A percentile compares a stretch with the other conserved stretches of the same genome.
These are phyloP conservation scores for Fopius arisanus DNA, from an alignment of 1,140 invertebrate genomes.

Conservation along the genomic window DNA sequence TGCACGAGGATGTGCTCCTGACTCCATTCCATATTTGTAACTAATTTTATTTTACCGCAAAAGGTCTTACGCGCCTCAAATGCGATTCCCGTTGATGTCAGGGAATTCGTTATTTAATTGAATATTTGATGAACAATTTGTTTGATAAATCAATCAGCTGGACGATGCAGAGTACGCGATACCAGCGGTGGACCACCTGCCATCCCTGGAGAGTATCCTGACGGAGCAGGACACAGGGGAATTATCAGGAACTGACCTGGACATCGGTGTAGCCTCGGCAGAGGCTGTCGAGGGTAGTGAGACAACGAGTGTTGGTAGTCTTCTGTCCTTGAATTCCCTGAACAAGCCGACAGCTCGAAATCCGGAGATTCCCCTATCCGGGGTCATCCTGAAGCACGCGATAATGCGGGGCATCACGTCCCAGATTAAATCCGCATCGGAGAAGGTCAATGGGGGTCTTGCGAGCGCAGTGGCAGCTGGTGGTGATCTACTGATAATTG, in stretches of 20 bases:
- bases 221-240: slow-evolving; percentile 76
- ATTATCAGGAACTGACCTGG: slow-evolving; percentile 69
- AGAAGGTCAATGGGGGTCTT: slow-evolving; percentile 87
- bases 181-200: slow-evolving; percentile 77
- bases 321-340: slow-evolving; percentile 58
- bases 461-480: slow-evolving; percentile 84
- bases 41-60: no score
- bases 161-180: slow-evolving; percentile 87
- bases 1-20: no score
- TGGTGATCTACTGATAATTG: slow-evolving; percentile 83
- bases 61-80: no score
- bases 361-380: slow-evolving; percentile 65
- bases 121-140: neutral
- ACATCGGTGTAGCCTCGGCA: slow-evolving; percentile 48
- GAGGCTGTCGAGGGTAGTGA: slow-evolving; percentile 57
- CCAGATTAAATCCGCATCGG: slow-evolving; percentile 82
- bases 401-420: slow-evolving; percentile 85
- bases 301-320: slow-evolving; percentile 58
- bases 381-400: slow-evolving; percentile 81
- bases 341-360: slow-evolving; percentile 55
- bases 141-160: slow-evolving; percentile 60
- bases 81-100: no score
- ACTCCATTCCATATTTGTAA: no score
- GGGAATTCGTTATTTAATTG: no score
- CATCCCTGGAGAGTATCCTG: slow-evolving; percentile 86